Evolutionary conservation across 2,797 vertebrate genomes (phyloP).

Genomic region (Hypotaenidia philippensis): DNA sequence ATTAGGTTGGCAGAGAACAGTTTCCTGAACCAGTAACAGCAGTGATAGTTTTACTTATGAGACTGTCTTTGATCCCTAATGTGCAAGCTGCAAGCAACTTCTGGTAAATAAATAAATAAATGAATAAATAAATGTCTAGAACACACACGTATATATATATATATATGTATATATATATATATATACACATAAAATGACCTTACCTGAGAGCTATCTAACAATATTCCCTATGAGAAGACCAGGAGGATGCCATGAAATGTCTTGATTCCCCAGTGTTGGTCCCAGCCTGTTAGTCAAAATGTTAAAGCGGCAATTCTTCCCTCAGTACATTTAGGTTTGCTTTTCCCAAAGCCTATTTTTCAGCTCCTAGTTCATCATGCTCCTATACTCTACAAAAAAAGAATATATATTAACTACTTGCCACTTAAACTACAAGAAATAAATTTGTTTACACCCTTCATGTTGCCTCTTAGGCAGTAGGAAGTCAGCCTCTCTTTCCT

Average conservation of each 20-base stretch:
- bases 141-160: too few species aligned
- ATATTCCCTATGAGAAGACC: background rate
- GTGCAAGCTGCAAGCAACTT: background rate
- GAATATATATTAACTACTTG: background rate
- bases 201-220: background rate
- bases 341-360: background rate
- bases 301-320: background rate
- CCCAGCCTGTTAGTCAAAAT: background rate
- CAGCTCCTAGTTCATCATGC: background rate
- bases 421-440: background rate
- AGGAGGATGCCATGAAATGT: background rate
- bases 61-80: background rate
- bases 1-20: background rate
- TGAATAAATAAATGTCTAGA: too few species aligned
- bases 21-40: background rate
- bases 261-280: background rate
- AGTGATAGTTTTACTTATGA: background rate
- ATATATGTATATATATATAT: background rate
- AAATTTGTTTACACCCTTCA: background rate
- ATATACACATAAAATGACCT: background rate
- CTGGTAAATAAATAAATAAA: background rate
- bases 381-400: background rate
- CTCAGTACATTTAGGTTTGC: background rate
- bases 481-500: background rate
- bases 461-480: background rate